A percentile compares a stretch with the other conserved stretches of the same genome.
phyloP scores from a whole-genome alignment of 2,888 invertebrate species.

The Leucophenga montana region DNA sequence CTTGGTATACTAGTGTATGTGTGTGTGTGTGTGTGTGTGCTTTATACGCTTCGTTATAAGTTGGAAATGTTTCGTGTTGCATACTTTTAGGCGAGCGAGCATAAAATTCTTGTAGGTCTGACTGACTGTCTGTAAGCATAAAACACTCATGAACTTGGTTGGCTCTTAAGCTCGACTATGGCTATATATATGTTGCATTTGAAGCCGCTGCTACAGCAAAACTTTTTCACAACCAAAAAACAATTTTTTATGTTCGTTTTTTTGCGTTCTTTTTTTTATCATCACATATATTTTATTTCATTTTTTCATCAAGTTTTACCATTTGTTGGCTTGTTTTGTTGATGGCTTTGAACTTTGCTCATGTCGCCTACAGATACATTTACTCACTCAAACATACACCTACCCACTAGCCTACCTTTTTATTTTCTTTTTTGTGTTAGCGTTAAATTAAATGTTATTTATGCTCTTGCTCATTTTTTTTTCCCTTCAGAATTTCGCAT shows the following conservation, averaged over 20 bases:
- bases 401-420: too few species aligned
- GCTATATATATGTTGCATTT: slow-evolving; percentile 14
- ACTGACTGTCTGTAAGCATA: neutral
- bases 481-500: neutral
- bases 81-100: slow-evolving; percentile 8
- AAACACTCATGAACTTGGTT: slow-evolving; percentile 10
- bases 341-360: slow-evolving; percentile 1
- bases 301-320: neutral
- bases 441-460: slow-evolving; percentile 62
- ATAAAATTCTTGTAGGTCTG: too few species aligned
- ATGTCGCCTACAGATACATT: slow-evolving; percentile 15
- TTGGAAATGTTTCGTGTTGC: slow-evolving; percentile 17
- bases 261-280: neutral
- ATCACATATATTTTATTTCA: neutral
- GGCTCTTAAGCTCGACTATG: neutral
- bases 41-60: slow-evolving; percentile 9
- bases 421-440: slow-evolving; percentile 55
- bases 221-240: slow-evolving; percentile 1
- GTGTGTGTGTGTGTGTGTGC: neutral
- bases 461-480: slow-evolving; percentile 37
- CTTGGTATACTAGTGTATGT: too few species aligned
- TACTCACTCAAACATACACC: too few species aligned
- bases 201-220: neutral
- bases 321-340: neutral
- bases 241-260: slow-evolving; percentile 8